Evolutionary conservation across 2,797 vertebrate species (phyloP).

Genomic region (Helarctos malayanus): DNA sequence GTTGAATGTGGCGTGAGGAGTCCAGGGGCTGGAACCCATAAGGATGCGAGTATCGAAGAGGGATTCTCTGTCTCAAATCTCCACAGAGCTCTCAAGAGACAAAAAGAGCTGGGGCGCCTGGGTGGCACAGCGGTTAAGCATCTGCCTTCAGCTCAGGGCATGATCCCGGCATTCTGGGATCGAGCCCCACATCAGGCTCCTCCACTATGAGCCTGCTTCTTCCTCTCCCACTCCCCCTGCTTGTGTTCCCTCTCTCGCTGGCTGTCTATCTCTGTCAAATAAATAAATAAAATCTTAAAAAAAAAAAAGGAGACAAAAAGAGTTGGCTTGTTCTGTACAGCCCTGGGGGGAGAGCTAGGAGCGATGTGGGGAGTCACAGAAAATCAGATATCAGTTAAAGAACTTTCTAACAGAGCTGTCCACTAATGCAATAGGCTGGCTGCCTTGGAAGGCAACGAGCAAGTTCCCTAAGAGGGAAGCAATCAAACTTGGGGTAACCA

Average conservation of each 20-base stretch:
- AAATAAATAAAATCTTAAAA: too few species aligned
- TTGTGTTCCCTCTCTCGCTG: too few species aligned
- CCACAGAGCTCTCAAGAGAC: neutral
- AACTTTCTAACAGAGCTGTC: slow-evolving; percentile 55
- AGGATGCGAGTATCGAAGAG: neutral
- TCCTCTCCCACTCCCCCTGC: too few species aligned
- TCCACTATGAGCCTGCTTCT: too few species aligned
- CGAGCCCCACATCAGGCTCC: too few species aligned
- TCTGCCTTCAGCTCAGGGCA: too few species aligned
- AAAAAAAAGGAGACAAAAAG: neutral
- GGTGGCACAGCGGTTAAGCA: too few species aligned
- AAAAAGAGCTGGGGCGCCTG: too few species aligned
- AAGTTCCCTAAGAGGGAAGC: neutral
- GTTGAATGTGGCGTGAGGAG: neutral
- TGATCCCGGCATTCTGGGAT: too few species aligned
- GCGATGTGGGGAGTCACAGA: neutral
- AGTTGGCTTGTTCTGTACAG: neutral
- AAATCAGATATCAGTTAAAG: slow-evolving; percentile 52
- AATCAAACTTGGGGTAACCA: slow-evolving; percentile 4
- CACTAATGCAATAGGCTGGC: neutral
- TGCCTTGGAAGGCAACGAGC: neutral
- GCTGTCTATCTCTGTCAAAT: too few species aligned
- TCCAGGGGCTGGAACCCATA: neutral
- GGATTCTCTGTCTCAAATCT: neutral
- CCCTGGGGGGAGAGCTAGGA: neutral